A percentile compares a stretch with the other conserved stretches of the same genome.
These are phyloP conservation scores for Carpatolechia fugitivella DNA, from an alignment of 2,888 invertebrate genomes.

Conservation along the genomic window DNA sequence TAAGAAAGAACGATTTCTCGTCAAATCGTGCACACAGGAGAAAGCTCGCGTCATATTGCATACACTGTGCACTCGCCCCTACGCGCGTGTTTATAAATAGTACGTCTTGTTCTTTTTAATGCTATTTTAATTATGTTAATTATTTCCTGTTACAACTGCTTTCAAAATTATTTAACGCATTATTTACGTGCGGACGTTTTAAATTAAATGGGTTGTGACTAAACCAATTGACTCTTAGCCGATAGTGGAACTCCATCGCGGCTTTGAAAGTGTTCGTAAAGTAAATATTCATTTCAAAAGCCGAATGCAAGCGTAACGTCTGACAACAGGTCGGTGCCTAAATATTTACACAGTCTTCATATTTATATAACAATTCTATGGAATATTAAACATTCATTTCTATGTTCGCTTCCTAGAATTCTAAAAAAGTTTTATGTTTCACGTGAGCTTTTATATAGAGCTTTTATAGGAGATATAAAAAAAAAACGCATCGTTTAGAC, in stretches of 20 bases:
- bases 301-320: slow-evolving; percentile 56
- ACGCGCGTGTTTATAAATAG: background rate
- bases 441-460: background rate
- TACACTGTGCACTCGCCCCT: background rate
- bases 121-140: background rate
- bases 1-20: slow-evolving; percentile 1
- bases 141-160: background rate
- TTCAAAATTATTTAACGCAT: background rate
- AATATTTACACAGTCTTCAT: slow-evolving; percentile 57
- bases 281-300: slow-evolving; percentile 59
- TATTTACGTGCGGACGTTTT: slow-evolving; percentile 3
- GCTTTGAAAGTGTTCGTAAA: slow-evolving; percentile 43
- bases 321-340: slow-evolving; percentile 44
- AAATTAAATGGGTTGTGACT: slow-evolving; percentile 18
- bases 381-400: slow-evolving; percentile 47
- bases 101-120: background rate
- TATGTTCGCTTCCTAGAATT: slow-evolving; percentile 21
- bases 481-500: no score
- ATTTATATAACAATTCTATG: slow-evolving; percentile 59
- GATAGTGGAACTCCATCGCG: slow-evolving; percentile 14
- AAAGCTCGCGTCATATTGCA: background rate
- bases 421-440: background rate
- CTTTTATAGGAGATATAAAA: no score
- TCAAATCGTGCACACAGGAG: slow-evolving; percentile 4
- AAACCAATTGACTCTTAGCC: slow-evolving; percentile 13